Conservation (phyloP, 2,797 vertebrate genomes). For the Arremon aurantiirostris region DNA sequence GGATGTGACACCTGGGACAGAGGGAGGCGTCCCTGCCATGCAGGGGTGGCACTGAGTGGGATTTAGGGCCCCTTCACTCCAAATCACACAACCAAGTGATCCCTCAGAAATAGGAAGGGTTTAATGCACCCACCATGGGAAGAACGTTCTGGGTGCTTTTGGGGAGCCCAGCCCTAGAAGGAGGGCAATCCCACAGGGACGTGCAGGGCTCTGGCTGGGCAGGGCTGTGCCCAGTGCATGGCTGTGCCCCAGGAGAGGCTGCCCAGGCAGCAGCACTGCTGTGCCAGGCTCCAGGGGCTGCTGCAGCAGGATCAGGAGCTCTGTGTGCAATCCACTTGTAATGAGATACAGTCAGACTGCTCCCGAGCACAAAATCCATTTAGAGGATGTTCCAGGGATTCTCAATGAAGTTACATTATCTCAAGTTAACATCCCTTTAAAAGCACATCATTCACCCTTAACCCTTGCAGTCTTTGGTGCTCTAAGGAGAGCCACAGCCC, state of each 20-base stretch:
- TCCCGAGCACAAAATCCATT: background rate
- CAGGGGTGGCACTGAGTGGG: too few relatives aligned
- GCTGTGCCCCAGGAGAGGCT: background rate
- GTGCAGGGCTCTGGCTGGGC: fast-evolving
- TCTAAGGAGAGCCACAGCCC: background rate
- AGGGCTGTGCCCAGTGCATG: background rate
- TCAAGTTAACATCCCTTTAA: background rate
- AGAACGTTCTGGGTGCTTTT: background rate
- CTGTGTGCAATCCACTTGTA: background rate
- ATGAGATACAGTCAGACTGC: background rate
- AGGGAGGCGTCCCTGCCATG: background rate
- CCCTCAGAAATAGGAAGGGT: too few relatives aligned
- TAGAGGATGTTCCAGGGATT: background rate
- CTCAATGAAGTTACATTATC: background rate
- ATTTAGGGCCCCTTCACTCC: too few relatives aligned
- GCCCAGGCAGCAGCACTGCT: background rate
- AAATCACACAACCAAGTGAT: background rate
- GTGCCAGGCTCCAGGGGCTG: fast-evolving
- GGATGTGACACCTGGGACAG: background rate
- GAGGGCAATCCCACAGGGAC: fast-evolving
- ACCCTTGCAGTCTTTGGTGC: background rate
- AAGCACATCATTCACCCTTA: background rate
- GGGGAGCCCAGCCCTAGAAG: fast-evolving
- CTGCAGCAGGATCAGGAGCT: background rate
- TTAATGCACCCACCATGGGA: background rate